Evolutionary conservation across 2,113 vertebrate species (phyloP).

Genomic region (Anoura caudifer): DNA sequence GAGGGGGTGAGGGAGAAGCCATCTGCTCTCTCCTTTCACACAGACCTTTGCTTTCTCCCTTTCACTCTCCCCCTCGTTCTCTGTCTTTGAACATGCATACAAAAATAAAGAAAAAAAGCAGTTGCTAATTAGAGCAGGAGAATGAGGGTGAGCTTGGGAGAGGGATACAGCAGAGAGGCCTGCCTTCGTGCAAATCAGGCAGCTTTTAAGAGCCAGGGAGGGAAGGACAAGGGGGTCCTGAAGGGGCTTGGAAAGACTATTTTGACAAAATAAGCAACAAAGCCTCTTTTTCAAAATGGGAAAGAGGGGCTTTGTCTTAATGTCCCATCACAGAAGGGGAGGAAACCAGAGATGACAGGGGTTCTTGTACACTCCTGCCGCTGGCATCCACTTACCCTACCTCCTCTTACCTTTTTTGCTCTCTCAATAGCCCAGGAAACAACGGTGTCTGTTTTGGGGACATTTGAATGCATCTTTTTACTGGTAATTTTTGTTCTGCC

Average conservation of each 20-base stretch:
- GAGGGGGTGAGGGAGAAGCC: conserved; percentile 69
- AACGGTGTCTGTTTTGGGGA: conserved; percentile 24
- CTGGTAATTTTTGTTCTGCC: conserved; percentile 19
- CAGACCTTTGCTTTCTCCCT: conserved; percentile 69
- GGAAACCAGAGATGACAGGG: conserved; percentile 20
- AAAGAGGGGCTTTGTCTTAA: conserved; percentile 56
- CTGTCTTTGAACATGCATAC: conserved; percentile 67
- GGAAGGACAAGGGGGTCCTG: neutral
- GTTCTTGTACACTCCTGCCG: neutral
- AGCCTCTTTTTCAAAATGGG: conserved; percentile 57
- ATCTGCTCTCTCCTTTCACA: conserved; percentile 76
- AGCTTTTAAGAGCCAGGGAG: conserved; percentile 2
- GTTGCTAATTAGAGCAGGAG: conserved; percentile 77
- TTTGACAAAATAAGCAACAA: conserved; percentile 72
- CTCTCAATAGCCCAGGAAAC: conserved; percentile 31
- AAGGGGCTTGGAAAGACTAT: conserved; percentile 42
- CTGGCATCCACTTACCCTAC: neutral
- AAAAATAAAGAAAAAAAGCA: conserved; percentile 64
- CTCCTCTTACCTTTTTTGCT: neutral
- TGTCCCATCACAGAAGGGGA: neutral
- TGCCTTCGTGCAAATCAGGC: conserved; percentile 37
- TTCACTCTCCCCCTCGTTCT: conserved; percentile 5
- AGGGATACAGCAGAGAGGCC: conserved; percentile 37
- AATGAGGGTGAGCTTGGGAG: conserved; percentile 63
- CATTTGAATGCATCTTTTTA: conserved; percentile 60